Conservation (phyloP, 2,113 vertebrate species). For the Chascanopsetta lugubris region DNA sequence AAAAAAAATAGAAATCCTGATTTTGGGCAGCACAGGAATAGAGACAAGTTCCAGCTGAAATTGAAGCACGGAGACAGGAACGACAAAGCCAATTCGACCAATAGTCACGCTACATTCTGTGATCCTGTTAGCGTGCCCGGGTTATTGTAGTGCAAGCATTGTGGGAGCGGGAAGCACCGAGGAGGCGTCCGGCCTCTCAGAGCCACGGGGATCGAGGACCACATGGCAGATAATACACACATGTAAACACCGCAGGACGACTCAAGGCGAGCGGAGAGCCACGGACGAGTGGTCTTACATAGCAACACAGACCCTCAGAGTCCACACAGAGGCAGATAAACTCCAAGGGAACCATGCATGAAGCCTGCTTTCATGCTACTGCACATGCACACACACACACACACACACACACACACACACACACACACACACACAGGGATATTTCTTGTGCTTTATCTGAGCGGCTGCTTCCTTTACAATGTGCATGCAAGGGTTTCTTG, state of each 20-base stretch:
- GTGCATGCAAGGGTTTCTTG: conserved; percentile 9
- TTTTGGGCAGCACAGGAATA: conserved; percentile 11
- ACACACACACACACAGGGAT: background rate
- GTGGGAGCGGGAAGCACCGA: conserved; percentile 30
- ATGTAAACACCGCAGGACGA: conserved; percentile 71
- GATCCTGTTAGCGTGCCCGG: conserved; percentile 64
- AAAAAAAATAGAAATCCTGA: conserved; percentile 9
- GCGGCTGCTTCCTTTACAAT: conserved; percentile 24
- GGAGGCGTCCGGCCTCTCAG: conserved; percentile 49
- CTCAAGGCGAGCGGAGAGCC: conserved; percentile 65
- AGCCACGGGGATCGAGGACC: conserved; percentile 55
- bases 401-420: too few species aligned
- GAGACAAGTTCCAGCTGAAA: conserved; percentile 32
- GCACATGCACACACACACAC: background rate
- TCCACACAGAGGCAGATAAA: conserved; percentile 46
- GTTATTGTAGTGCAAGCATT: conserved; percentile 62
- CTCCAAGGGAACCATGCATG: conserved; percentile 33
- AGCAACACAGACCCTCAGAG: conserved; percentile 36
- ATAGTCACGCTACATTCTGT: conserved; percentile 56
- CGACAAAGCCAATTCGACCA: conserved; percentile 46
- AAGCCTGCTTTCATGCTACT: conserved; percentile 24
- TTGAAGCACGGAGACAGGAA: conserved; percentile 30
- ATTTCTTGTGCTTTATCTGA: conserved; percentile 30
- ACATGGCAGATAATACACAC: conserved; percentile 72
- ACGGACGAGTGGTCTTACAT: conserved; percentile 51